A percentile compares a stretch with the other conserved stretches of the same genome.
Conservation (phyloP, 2,797 vertebrate species). For the Pterois miles region DNA sequence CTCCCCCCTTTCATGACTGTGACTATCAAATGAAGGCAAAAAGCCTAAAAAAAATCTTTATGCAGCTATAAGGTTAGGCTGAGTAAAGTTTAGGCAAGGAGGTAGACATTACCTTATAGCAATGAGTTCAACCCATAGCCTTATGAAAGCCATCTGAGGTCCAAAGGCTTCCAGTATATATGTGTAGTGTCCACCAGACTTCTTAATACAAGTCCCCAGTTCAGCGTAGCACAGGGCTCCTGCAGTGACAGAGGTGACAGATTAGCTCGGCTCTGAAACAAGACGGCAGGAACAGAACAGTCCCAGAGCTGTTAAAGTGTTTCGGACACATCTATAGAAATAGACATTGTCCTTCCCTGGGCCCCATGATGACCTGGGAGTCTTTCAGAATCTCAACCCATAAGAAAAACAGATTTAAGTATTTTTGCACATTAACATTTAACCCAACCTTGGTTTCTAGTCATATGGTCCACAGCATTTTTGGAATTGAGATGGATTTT, state of each 20-base stretch:
- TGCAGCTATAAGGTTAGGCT: neutral
- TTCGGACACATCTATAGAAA: constrained; percentile 4
- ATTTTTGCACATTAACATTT: constrained; percentile 22
- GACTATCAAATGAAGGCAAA: too few relatives aligned
- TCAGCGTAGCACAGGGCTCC: constrained; percentile 96
- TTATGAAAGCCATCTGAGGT: constrained; percentile 91
- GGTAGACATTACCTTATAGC: constrained; percentile 87
- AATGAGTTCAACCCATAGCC: constrained; percentile 93
- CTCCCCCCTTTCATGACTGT: too few relatives aligned
- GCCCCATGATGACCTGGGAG: neutral
- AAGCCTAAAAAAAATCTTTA: too few relatives aligned
- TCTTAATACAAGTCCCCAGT: constrained; percentile 94
- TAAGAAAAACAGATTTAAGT: constrained; percentile 20
- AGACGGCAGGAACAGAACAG: neutral
- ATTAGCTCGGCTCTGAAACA: constrained; percentile 17
- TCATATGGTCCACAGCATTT: too few relatives aligned
- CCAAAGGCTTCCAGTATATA: constrained; percentile 96
- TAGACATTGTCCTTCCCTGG: neutral
- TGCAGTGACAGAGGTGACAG: constrained; percentile 63
- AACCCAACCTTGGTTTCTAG: too few relatives aligned
- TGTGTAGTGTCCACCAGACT: constrained; percentile 96
- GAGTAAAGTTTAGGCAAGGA: neutral
- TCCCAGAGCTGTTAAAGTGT: constrained; percentile 18
- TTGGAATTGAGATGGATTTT: too few relatives aligned
- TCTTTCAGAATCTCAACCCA: neutral